These are phyloP conservation scores for Myotis yumanensis DNA, from an alignment of 2,113 vertebrate genomes.

Conservation along the genomic window DNA sequence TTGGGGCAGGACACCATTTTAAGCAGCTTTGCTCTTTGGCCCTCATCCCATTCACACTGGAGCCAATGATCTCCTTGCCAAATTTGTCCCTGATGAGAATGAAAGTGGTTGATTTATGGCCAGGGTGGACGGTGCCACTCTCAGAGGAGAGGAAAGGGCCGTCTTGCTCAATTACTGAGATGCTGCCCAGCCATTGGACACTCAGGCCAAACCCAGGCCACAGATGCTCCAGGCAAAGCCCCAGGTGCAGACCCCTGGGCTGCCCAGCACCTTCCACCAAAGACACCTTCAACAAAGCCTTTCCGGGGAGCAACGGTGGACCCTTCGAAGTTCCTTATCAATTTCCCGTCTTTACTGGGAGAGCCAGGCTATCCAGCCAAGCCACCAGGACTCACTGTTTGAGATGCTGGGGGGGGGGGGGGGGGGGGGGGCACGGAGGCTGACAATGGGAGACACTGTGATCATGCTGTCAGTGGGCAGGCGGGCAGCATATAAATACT, in stretches of 20 bases:
- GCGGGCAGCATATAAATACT: slow-evolving; percentile 67
- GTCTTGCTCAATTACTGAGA: neutral
- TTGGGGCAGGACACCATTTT: neutral
- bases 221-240: neutral
- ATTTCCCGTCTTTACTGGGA: neutral
- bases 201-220: neutral
- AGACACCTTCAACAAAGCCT: neutral
- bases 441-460: slow-evolving; percentile 27
- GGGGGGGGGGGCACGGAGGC: fast-evolving
- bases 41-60: neutral
- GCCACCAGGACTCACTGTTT: neutral
- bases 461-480: slow-evolving; percentile 64
- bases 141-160: neutral
- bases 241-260: neutral
- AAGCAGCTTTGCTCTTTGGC: neutral
- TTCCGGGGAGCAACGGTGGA: fast-evolving
- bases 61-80: slow-evolving; percentile 10
- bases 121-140: neutral
- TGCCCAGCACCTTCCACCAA: neutral
- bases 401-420: neutral
- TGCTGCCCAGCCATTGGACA: fast-evolving
- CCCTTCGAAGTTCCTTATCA: neutral
- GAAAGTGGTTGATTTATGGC: slow-evolving; percentile 24
- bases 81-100: neutral
- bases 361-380: neutral